Evolutionary conservation across 1,140 invertebrate genomes (phyloP).

Genomic region (Megathymus violae): DNA sequence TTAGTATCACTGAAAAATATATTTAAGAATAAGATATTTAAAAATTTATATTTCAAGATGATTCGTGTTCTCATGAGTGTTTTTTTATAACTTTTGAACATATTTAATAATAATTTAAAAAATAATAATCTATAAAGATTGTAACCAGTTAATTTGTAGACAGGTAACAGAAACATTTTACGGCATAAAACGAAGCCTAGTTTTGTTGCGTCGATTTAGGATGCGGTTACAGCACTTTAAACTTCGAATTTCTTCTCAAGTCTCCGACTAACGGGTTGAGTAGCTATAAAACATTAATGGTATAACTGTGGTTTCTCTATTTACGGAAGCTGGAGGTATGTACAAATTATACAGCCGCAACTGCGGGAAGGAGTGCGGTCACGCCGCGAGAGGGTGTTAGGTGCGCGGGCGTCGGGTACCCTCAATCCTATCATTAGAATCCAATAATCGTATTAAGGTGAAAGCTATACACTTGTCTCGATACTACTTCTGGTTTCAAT

Average conservation of each 20-base stretch:
- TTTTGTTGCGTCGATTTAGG: conserved; percentile 37
- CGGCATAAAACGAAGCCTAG: neutral
- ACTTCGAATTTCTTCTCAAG: conserved; percentile 46
- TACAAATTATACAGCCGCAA: conserved; percentile 69
- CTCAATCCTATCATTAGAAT: conserved; percentile 27
- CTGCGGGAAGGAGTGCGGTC: conserved; percentile 63
- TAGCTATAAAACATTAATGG: conserved; percentile 65
- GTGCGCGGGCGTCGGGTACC: conserved; percentile 29
- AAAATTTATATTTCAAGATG: no score
- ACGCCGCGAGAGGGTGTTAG: conserved; percentile 38
- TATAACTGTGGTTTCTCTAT: conserved; percentile 76
- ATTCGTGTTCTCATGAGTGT: no score
- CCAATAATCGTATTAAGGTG: conserved; percentile 24
- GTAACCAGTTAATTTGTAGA: no score
- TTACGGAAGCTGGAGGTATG: conserved; percentile 71
- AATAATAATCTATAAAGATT: no score
- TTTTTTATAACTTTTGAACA: no score
- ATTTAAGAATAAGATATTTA: no score
- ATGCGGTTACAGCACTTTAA: conserved; percentile 50
- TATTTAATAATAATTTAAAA: no score
- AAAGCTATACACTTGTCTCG: conserved; percentile 6
- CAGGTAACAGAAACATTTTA: no score
- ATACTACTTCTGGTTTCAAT: neutral
- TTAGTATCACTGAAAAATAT: no score
- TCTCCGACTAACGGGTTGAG: conserved; percentile 52